A percentile compares a stretch with the other conserved stretches of the same genome.
These are phyloP conservation scores for Charadrius vociferus DNA, from an alignment of 2,113 vertebrate species.

Conservation along the genomic window DNA sequence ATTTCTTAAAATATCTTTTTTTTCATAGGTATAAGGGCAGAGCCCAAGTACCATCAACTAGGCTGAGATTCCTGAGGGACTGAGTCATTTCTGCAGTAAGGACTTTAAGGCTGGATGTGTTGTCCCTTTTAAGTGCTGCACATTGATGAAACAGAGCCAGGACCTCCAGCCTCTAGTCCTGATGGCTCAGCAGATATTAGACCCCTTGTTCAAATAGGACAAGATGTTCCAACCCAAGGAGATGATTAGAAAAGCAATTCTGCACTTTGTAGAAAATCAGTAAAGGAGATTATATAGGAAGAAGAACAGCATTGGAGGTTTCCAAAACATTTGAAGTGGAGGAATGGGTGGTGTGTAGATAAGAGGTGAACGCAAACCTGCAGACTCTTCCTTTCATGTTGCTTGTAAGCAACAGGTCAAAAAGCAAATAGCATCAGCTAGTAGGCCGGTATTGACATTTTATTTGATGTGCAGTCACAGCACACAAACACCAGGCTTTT, in stretches of 20 bases:
- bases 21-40: background rate
- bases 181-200: background rate
- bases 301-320: background rate
- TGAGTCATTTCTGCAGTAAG: background rate
- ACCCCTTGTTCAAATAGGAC: background rate
- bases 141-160: background rate
- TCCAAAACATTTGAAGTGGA: background rate
- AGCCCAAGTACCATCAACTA: background rate
- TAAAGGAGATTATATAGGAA: background rate
- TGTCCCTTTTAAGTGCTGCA: background rate
- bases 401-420: background rate
- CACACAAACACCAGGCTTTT: background rate
- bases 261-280: background rate
- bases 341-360: background rate
- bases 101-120: fast-evolving
- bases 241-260: background rate
- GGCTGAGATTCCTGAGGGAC: background rate
- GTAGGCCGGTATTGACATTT: background rate
- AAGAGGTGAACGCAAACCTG: background rate
- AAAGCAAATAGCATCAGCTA: background rate
- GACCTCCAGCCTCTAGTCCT: background rate
- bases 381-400: background rate
- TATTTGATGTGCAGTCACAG: background rate
- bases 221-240: background rate
- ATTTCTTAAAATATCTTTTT: background rate